Percentiles rank a stretch among this genome's conserved stretches.
phyloP scores from a whole-genome alignment of 2,797 vertebrate genomes.

The Chanos chanos region DNA sequence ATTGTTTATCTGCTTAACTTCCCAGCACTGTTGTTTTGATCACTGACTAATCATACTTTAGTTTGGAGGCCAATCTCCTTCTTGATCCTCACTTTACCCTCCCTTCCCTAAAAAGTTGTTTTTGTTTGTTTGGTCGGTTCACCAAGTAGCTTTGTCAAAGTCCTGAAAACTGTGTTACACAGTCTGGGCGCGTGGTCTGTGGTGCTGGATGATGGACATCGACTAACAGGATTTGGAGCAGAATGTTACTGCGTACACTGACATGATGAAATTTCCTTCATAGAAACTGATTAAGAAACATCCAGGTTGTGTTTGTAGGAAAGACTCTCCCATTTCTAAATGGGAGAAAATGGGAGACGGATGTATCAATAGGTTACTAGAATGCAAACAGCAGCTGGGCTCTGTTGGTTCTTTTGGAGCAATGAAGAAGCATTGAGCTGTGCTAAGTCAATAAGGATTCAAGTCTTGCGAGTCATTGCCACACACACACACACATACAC shows the following conservation, averaged over 20 bases:
- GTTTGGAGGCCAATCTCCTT: not conserved
- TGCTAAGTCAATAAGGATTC: constrained; percentile 24
- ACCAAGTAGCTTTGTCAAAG: constrained; percentile 12
- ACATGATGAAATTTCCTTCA: too few relatives aligned
- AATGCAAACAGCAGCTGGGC: constrained; percentile 29
- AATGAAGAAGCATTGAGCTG: constrained; percentile 14
- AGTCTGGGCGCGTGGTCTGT: not conserved
- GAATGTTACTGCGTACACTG: too few relatives aligned
- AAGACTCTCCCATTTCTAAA: too few relatives aligned
- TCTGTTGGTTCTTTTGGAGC: constrained; percentile 19
- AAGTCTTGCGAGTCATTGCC: not conserved
- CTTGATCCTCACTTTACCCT: not conserved
- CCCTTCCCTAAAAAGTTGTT: not conserved
- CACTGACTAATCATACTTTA: not conserved
- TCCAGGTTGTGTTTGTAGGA: constrained; percentile 19
- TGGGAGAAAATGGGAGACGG: constrained; percentile 3
- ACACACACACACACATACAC: not conserved
- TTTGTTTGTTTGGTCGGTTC: not conserved
- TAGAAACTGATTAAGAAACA: too few relatives aligned
- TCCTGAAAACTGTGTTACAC: constrained; percentile 13
- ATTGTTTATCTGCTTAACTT: not conserved
- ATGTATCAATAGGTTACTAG: constrained; percentile 14
- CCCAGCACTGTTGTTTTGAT: constrained; percentile 5
- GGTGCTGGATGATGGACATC: not conserved
- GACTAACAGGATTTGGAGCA: constrained; percentile 9